phyloP scores from a whole-genome alignment of 2,797 vertebrate genomes.

The Nannoperca obscura region DNA sequence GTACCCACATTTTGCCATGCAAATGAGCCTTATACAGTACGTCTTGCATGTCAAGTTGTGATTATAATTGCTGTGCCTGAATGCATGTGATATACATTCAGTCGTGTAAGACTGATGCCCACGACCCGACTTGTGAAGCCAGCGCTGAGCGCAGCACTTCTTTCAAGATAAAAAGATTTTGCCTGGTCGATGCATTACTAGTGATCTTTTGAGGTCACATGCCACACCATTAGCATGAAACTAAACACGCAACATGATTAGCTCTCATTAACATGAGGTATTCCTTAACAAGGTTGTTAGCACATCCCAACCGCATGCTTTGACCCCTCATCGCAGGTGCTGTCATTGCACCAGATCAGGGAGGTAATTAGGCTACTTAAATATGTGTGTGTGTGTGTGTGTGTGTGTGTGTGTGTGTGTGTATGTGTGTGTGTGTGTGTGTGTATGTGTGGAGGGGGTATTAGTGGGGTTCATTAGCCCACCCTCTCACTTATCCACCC shows the following conservation, averaged over 20 bases:
- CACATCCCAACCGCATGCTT: conserved; percentile 51
- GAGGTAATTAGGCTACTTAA: conserved; percentile 79
- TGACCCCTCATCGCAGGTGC: conserved; percentile 70
- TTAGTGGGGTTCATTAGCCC: conserved; percentile 72
- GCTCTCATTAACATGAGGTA: conserved; percentile 70
- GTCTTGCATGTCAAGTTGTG: conserved; percentile 35
- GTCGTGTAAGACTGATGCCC: conserved; percentile 31
- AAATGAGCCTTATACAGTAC: conserved; percentile 10
- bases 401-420: conserved; percentile 24
- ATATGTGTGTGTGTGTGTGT: conserved; percentile 28
- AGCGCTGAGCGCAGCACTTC: conserved; percentile 24
- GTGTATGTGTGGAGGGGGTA: conserved; percentile 34
- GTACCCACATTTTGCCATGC: conserved; percentile 21
- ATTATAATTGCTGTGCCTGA: conserved; percentile 51
- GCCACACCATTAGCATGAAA: conserved; percentile 64
- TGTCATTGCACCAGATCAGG: conserved; percentile 65
- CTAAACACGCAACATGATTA: conserved; percentile 67
- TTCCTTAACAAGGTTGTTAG: conserved; percentile 75
- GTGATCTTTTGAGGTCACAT: conserved; percentile 70
- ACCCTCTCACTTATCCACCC: conserved; percentile 63
- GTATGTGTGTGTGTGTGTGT: conserved; percentile 27
- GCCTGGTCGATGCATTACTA: conserved; percentile 43
- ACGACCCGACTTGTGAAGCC: conserved; percentile 30
- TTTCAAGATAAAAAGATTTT: conserved; percentile 75
- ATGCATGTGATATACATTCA: conserved; percentile 45